Conservation (phyloP, 2,888 invertebrate genomes). For the Clitarchus hookeri region DNA sequence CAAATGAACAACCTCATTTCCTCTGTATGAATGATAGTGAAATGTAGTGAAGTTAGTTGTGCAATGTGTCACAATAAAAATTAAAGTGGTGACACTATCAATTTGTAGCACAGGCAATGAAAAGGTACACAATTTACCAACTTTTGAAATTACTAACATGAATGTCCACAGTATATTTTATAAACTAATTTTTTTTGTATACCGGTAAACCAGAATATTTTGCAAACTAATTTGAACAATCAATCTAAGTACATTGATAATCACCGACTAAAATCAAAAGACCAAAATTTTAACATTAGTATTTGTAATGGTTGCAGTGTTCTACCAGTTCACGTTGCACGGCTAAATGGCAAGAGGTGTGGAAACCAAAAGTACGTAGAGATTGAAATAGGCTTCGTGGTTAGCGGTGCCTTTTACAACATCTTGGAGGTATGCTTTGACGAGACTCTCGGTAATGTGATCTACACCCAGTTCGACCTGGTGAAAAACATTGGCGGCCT, state of each 20-base stretch:
- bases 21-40: too few relatives aligned
- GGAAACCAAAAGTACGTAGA: not conserved
- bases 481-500: slow-evolving; percentile 55
- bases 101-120: too few relatives aligned
- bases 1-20: too few relatives aligned
- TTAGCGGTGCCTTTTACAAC: slow-evolving; percentile 55
- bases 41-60: too few relatives aligned
- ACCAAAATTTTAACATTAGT: not conserved
- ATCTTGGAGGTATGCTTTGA: slow-evolving; percentile 62
- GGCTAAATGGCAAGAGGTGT: slow-evolving; percentile 16
- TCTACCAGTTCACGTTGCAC: not conserved
- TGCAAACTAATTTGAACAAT: too few relatives aligned
- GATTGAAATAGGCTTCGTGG: slow-evolving; percentile 60
- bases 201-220: too few relatives aligned
- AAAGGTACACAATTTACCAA: too few relatives aligned
- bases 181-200: too few relatives aligned
- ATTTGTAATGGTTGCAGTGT: not conserved
- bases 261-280: not conserved
- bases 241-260: not conserved
- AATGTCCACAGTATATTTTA: too few relatives aligned
- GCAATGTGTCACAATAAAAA: too few relatives aligned
- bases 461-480: slow-evolving; percentile 60
- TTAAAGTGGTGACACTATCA: too few relatives aligned
- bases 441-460: slow-evolving; percentile 55
- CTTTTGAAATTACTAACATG: too few relatives aligned